phyloP scores from a whole-genome alignment of 1,140 invertebrate genomes.

The Scaptomyza graminum region DNA sequence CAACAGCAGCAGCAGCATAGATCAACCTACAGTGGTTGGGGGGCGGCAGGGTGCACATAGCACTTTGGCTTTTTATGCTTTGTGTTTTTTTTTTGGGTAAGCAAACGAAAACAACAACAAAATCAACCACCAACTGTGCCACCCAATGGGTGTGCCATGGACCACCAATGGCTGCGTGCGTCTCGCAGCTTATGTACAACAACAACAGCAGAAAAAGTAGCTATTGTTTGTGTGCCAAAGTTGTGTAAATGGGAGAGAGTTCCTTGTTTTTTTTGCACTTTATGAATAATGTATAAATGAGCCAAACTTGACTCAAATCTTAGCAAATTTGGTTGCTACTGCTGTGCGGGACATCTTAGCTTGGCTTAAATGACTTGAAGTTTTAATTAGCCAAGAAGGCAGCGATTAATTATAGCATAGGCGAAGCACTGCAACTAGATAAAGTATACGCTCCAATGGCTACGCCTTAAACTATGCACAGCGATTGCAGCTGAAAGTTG shows the following conservation, averaged over 20 bases:
- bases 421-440: conserved; percentile 13
- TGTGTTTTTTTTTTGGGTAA: conserved; percentile 42
- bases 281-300: conserved; percentile 13
- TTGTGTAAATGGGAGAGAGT: conserved; percentile 47
- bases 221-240: conserved; percentile 51
- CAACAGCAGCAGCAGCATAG: background rate
- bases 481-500: background rate
- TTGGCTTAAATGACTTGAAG: conserved; percentile 23
- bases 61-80: conserved; percentile 44
- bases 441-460: conserved; percentile 44
- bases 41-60: conserved; percentile 19
- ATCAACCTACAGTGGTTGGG: conserved; percentile 4
- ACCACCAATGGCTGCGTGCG: conserved; percentile 73
- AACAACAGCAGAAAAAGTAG: background rate
- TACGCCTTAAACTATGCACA: conserved; percentile 18
- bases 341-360: background rate
- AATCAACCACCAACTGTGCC: conserved; percentile 76
- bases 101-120: conserved; percentile 4
- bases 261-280: background rate
- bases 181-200: conserved; percentile 65
- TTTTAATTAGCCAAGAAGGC: conserved; percentile 54
- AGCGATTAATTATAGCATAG: conserved; percentile 13
- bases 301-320: background rate
- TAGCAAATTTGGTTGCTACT: background rate
- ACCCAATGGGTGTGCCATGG: conserved; percentile 69